Evolutionary conservation across 2,888 invertebrate genomes (phyloP).

Genomic region (Lasioglossum oenotherae): DNA sequence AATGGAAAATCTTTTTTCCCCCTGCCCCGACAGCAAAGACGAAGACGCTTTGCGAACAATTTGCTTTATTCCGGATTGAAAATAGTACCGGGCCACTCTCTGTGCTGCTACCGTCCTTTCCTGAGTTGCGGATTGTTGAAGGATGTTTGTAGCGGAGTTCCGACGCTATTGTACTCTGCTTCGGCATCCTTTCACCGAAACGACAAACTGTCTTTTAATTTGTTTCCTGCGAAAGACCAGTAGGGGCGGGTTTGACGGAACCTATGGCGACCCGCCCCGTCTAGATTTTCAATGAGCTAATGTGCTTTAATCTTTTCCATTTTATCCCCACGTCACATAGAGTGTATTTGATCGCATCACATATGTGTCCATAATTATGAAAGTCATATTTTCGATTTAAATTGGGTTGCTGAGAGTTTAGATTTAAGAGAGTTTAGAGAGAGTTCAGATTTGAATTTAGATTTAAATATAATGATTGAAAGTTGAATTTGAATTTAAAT

Average conservation of each 20-base stretch:
- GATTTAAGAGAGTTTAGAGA: too few relatives aligned
- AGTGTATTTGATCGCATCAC: neutral
- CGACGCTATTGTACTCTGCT: neutral
- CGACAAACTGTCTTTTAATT: slow-evolving; percentile 1
- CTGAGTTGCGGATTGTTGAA: neutral
- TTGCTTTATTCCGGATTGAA: neutral
- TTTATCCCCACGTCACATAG: neutral
- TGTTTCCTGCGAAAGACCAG: neutral
- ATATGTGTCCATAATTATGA: too few relatives aligned
- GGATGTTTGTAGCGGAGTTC: neutral
- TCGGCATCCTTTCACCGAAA: neutral
- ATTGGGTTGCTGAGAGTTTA: too few relatives aligned
- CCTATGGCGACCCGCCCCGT: neutral
- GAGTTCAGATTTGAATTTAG: too few relatives aligned
- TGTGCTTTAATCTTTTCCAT: neutral
- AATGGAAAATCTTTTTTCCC: neutral
- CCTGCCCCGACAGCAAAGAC: neutral
- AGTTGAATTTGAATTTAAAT: too few relatives aligned
- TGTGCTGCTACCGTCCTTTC: neutral
- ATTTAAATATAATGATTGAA: too few relatives aligned
- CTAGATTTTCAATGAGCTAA: neutral
- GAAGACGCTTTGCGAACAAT: neutral
- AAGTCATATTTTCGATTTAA: too few relatives aligned
- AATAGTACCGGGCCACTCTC: neutral
- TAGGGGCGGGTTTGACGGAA: neutral